Evolutionary conservation across 2,888 invertebrate species (phyloP).

Genomic region (Drosophila prolongata): DNA sequence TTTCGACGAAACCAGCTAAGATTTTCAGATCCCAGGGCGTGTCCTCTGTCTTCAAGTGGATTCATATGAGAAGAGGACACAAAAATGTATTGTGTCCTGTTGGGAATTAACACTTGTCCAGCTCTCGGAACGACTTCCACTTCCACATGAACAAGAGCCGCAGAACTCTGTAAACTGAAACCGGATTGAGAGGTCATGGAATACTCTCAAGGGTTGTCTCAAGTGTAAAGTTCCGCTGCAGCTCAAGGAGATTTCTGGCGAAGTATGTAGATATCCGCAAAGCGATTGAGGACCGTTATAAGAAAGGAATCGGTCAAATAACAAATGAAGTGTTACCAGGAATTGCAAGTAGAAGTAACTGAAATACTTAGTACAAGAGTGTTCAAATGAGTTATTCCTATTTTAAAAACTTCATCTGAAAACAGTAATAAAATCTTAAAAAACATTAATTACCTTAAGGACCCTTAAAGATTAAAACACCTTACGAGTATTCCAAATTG

Average conservation of each 20-base stretch:
- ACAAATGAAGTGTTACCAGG: slow-evolving; percentile 72
- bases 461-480: too few relatives aligned
- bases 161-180: slow-evolving; percentile 69
- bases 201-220: slow-evolving; percentile 66
- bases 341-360: slow-evolving; percentile 17
- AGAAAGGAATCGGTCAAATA: slow-evolving; percentile 84
- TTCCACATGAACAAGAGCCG: slow-evolving; percentile 64
- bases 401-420: too few relatives aligned
- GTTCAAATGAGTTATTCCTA: too few relatives aligned
- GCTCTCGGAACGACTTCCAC: slow-evolving; percentile 19
- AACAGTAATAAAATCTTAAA: too few relatives aligned
- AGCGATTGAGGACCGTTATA: slow-evolving; percentile 25
- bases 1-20: neutral
- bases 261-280: slow-evolving; percentile 79
- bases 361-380: neutral
- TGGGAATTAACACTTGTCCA: slow-evolving; percentile 36
- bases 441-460: too few relatives aligned
- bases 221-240: slow-evolving; percentile 79
- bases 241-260: slow-evolving; percentile 65
- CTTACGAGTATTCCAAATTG: neutral
- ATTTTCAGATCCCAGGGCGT: slow-evolving; percentile 22
- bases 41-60: slow-evolving; percentile 11
- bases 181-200: slow-evolving; percentile 55
- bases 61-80: slow-evolving; percentile 2
- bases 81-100: slow-evolving; percentile 8